Evolutionary conservation across 2,113 vertebrate species (phyloP), one percentile per base, ranked within the genome.

Genomic region (Ammodramus savannarum): DNA sequence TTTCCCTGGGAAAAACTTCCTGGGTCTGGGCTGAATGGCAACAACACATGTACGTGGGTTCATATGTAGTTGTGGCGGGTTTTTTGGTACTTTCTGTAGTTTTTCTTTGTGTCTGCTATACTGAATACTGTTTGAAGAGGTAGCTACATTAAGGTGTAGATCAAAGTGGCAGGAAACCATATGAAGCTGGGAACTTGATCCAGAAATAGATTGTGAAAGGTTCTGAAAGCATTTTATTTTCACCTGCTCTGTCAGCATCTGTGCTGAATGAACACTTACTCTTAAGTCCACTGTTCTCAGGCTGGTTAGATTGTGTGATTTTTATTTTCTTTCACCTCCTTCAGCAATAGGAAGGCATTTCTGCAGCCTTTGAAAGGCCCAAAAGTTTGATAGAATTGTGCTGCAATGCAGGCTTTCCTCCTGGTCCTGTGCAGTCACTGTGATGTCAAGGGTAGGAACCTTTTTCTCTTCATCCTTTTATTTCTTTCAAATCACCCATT

Each of bases 151-250:
- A 87, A 87, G 71, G 80, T 91, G 41, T 81, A 81, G 65, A 87
- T 95, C 80, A 89, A 91, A 91, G 89, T 69, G 57, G 36, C 73
- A 87, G 72, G 77, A 89, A 90, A 89, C n/a, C 68, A 44, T 55
- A 29, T 65, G 74, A 93, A 72, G 38, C 73, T 61, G 77, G 84
- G 84, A 89, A 81, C 77, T 91, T 72, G 31, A 72, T 90, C 80
- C 89, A 87, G 84, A 89, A 97, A 94, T 96, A 94, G 85, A 77
- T 23, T n/a, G 75, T 93, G 90, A 92, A 93, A 87, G n/a, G 41
- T 93, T 93, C 81, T 94, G 71, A 96, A 91, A 87, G 81, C 82
- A 69, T 96, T 95, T 95, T 91, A 76, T 95, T 96, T 96, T 93
- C 87, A 91, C 69, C 66, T 85, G 41, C 59, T 79, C 81, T 87